Evolutionary conservation across 2,113 vertebrate genomes (phyloP).

Genomic region (Sclerurus mexicanus): DNA sequence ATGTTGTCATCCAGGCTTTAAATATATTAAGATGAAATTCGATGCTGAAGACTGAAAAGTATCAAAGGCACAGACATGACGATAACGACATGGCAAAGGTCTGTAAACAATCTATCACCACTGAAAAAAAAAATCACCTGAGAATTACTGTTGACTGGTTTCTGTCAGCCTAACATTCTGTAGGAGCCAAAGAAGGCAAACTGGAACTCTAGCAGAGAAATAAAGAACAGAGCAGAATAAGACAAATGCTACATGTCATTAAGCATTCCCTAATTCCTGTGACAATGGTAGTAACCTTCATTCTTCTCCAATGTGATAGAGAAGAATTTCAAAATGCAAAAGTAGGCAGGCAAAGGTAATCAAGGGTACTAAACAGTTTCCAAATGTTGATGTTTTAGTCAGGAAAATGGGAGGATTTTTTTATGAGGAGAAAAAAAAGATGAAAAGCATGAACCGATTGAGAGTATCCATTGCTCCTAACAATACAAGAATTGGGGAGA

Average conservation of each 20-base stretch:
- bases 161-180: not conserved
- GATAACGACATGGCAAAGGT: not conserved
- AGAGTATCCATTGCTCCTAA: not conserved
- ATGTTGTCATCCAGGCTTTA: not conserved
- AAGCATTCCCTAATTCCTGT: not conserved
- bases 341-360: not conserved
- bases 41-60: not conserved
- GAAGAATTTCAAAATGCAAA: not conserved
- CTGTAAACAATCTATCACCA: not conserved
- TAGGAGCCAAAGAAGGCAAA: not conserved
- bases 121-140: not conserved
- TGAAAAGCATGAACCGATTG: not conserved
- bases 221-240: not conserved
- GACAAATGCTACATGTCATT: not conserved
- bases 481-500: not conserved
- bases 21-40: not conserved
- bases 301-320: not conserved
- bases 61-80: not conserved
- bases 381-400: not conserved
- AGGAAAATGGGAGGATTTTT: not conserved
- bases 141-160: not conserved
- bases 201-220: not conserved
- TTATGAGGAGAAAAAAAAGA: accelerated
- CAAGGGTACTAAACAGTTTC: not conserved
- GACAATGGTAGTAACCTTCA: not conserved